A percentile compares a stretch with the other conserved stretches of the same genome.
These are phyloP conservation scores for Anarsia innoxiella DNA, from an alignment of 2,888 invertebrate species.

Conservation along the genomic window DNA sequence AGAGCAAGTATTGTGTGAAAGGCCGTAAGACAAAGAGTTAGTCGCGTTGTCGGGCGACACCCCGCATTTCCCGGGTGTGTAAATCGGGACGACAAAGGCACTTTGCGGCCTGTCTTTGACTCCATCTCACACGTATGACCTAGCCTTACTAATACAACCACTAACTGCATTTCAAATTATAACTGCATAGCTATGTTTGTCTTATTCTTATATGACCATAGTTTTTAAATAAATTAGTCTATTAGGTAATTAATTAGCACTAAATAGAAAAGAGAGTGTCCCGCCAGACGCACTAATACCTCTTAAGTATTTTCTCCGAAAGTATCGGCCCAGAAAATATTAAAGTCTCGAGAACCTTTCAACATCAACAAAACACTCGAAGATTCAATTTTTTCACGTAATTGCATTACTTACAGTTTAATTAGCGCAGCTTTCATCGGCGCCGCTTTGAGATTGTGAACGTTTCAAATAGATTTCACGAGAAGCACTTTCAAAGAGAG, in stretches of 20 bases:
- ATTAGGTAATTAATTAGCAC: too few relatives aligned
- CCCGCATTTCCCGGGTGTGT: constrained; percentile 35
- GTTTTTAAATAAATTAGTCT: too few relatives aligned
- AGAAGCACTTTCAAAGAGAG: constrained; percentile 74
- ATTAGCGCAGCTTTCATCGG: constrained; percentile 71
- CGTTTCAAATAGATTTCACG: constrained; percentile 74
- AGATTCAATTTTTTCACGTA: constrained; percentile 67
- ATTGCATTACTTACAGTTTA: constrained; percentile 74
- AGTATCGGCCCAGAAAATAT: constrained; percentile 24
- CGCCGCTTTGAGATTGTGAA: constrained; percentile 70
- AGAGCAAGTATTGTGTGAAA: too few relatives aligned
- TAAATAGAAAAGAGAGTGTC: too few relatives aligned
- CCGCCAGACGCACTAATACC: constrained; percentile 3
- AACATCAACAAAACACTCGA: constrained; percentile 45
- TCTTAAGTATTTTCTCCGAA: constrained; percentile 1
- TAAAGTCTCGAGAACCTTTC: constrained; percentile 38
- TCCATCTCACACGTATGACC: constrained; percentile 17
- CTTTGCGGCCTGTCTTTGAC: constrained; percentile 66
- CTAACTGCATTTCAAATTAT: not conserved
- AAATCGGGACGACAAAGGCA: constrained; percentile 57
- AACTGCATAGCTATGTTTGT: too few relatives aligned
- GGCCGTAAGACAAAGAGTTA: constrained; percentile 55
- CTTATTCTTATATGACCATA: too few relatives aligned
- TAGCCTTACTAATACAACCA: not conserved
- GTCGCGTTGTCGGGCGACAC: constrained; percentile 43